Conservation (phyloP, 2,888 invertebrate species). For the Philhelius pedissequus region DNA sequence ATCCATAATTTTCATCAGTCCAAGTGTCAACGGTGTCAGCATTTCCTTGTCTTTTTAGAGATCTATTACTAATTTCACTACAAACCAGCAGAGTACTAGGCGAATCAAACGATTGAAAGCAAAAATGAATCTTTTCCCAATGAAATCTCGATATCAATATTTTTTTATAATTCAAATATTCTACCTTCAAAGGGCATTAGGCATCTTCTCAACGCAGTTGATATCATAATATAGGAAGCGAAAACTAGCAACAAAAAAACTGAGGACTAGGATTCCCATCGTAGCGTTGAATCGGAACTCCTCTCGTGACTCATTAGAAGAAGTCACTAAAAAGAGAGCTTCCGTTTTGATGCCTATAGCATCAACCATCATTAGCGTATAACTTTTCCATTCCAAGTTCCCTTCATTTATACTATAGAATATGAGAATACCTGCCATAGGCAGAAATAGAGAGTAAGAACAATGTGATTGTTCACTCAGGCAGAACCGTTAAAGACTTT, state of each 20-base stretch:
- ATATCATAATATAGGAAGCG: background rate
- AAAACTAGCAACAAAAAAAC: constrained; percentile 13
- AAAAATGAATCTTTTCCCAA: too few species aligned
- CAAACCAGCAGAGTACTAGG: too few species aligned
- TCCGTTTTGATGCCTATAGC: constrained; percentile 35
- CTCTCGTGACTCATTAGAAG: constrained; percentile 48
- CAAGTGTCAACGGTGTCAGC: too few species aligned
- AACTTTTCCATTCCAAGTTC: constrained; percentile 57
- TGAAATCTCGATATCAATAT: too few species aligned
- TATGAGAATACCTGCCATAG: background rate
- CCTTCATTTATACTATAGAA: background rate
- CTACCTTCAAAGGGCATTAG: background rate
- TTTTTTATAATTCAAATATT: background rate
- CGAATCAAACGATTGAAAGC: too few species aligned
- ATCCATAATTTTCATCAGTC: too few species aligned
- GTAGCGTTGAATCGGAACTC: constrained; percentile 40
- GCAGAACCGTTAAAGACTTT: constrained; percentile 5
- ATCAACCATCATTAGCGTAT: constrained; percentile 63
- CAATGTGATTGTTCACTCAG: constrained; percentile 35
- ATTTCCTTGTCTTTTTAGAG: too few species aligned
- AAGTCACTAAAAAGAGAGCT: constrained; percentile 28
- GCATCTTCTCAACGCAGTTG: background rate
- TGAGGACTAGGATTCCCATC: constrained; percentile 6
- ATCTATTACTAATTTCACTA: too few species aligned
- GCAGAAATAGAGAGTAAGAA: too few species aligned